Evolutionary conservation across 2,113 vertebrate species (phyloP), one percentile per base, ranked within the genome.

Genomic region (Hippocampus zosterae): DNA sequence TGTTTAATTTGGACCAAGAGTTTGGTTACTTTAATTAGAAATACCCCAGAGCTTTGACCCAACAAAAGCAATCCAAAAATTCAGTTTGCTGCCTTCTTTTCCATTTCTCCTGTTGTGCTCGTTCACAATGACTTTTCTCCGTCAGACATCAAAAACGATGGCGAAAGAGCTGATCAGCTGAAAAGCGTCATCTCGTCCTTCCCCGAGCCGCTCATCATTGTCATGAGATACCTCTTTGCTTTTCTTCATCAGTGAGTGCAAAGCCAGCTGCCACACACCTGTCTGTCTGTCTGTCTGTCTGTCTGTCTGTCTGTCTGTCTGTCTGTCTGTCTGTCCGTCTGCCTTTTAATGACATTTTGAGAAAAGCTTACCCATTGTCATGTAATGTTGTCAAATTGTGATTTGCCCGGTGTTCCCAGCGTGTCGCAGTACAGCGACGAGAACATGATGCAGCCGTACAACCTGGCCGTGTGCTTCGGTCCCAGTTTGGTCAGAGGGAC

Each of bases 401-500:
- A 67, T 56, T 46, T 68, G 8, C 27, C 42, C 23, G 16, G 25
- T 52, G 15, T 65, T 61, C 65, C 8, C 73, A 95, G 94, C 70
- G 85, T 95, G 72, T 91, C 94, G 42, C 92, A 95, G 85, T 94
- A 95, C 88, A 95, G 94, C 2, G 94, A 95, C 0, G 93, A 95
- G 89, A 95, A 95, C 90, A 95, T 96, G 94, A 95, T 95, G 94
- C 93, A 94, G 69, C 91, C 94, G 8, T 94, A 95, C 84, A 95
- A 95, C 80, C 72, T 96, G 87, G 95, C 94, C 0, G 95, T 96
- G 77, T 96, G 95, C 84, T 95, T 95, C 1, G 94, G 94, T 10
- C 95, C 95, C 13, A 94, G 92, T 0, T 87, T 95, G 71, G 82
- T 95, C 37, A 81, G 92, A 2, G 88, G 92, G 15, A 85, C 85